Conservation (phyloP, 2,888 invertebrate species). For the Nowickia ferox region DNA sequence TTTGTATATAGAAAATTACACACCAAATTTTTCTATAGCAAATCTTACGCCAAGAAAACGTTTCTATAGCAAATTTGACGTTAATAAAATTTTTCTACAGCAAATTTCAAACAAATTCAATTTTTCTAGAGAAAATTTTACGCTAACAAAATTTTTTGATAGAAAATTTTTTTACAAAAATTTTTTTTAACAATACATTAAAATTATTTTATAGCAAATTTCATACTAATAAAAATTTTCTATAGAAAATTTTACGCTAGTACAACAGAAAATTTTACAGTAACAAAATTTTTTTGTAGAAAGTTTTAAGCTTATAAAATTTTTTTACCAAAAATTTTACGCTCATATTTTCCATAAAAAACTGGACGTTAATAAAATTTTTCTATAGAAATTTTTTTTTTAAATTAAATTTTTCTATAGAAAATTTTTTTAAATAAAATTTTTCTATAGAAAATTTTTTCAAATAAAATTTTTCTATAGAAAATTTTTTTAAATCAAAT, state of each 20-base stretch:
- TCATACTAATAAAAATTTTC: background rate
- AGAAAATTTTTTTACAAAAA: too few species aligned
- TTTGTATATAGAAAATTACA: background rate
- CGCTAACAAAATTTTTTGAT: too few species aligned
- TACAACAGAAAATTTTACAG: too few species aligned
- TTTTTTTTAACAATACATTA: too few species aligned
- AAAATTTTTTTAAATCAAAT: background rate
- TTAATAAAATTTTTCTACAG: background rate
- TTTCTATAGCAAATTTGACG: too few species aligned
- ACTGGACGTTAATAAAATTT: background rate
- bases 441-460: too few species aligned
- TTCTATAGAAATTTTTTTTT: background rate
- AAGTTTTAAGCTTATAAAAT: too few species aligned
- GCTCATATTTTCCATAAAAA: background rate
- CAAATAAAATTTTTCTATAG: too few species aligned
- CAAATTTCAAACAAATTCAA: background rate
- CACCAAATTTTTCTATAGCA: background rate
- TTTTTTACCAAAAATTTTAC: too few species aligned
- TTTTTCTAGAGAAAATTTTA: too few species aligned
- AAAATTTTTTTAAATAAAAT: background rate
- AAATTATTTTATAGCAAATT: background rate
- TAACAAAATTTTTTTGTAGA: background rate
- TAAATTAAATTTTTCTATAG: too few species aligned
- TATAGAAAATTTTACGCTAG: too few species aligned
- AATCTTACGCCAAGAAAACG: background rate